Conservation (phyloP, 2,113 vertebrate species). For the Leptobrachium leishanense region DNA sequence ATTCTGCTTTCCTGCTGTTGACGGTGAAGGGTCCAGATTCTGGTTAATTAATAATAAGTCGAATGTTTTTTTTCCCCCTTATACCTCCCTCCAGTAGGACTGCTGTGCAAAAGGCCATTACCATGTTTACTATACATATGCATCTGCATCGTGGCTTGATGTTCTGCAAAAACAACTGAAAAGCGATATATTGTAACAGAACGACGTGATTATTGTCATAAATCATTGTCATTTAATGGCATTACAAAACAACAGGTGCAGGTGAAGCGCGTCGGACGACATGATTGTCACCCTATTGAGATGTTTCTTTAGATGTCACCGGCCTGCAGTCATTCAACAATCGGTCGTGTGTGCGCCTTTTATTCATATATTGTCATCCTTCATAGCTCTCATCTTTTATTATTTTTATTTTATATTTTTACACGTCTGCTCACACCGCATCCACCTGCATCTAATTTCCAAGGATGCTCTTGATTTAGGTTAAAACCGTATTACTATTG, state of each 20-base stretch:
- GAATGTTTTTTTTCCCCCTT: not conserved
- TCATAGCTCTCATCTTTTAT: not conserved
- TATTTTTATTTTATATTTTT: no score
- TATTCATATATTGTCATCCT: slow-evolving; percentile 17
- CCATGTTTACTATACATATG: slow-evolving; percentile 1
- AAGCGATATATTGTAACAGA: not conserved
- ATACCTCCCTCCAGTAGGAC: slow-evolving; percentile 7
- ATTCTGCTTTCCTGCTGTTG: slow-evolving; percentile 29
- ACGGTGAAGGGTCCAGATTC: slow-evolving; percentile 11
- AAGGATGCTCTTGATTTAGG: slow-evolving; percentile 48
- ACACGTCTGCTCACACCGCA: slow-evolving; percentile 14
- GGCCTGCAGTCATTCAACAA: not conserved
- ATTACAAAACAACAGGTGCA: not conserved
- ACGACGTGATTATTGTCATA: not conserved
- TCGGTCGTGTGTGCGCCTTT: not conserved
- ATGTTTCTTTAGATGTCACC: not conserved
- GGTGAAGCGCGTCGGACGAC: not conserved
- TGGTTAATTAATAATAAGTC: slow-evolving; percentile 36
- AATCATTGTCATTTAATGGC: slow-evolving; percentile 1
- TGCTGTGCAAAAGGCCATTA: not conserved
- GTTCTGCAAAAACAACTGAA: no score
- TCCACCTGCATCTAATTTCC: slow-evolving; percentile 39
- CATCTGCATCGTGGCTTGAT: not conserved
- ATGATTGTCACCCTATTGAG: not conserved
- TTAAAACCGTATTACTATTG: slow-evolving; percentile 48